Evolutionary conservation across 2,888 invertebrate genomes (phyloP).

Genomic region (Plebejus anna): DNA sequence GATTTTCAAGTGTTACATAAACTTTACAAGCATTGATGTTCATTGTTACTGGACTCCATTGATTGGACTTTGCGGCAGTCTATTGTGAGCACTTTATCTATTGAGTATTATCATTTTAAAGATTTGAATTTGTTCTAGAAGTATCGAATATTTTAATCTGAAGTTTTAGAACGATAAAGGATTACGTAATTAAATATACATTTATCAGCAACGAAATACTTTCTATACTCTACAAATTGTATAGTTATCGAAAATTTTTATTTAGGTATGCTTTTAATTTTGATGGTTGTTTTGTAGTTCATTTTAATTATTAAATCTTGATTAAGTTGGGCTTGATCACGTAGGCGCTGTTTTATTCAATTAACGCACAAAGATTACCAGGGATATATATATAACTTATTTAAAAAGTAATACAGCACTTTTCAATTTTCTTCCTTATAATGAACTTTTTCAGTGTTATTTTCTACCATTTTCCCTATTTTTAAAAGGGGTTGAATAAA

Average conservation of each 20-base stretch:
- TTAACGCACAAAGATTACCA: neutral
- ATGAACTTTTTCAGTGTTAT: no score
- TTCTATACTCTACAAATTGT: no score
- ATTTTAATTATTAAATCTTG: neutral
- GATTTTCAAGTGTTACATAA: slow-evolving; percentile 25
- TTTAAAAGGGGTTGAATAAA: no score
- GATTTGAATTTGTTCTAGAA: neutral
- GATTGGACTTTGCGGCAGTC: slow-evolving; percentile 15
- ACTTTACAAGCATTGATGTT: neutral
- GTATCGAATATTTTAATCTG: neutral
- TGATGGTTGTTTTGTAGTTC: neutral
- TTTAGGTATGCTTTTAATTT: neutral
- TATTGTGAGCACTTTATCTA: slow-evolving; percentile 10
- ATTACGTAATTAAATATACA: neutral
- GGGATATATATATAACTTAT: no score
- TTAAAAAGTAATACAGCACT: no score
- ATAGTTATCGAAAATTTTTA: no score
- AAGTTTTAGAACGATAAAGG: neutral
- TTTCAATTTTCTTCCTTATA: no score
- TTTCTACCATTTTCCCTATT: no score
- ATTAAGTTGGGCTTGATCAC: neutral
- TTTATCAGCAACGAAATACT: no score
- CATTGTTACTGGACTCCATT: slow-evolving; percentile 23
- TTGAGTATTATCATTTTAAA: neutral
- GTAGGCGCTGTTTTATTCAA: neutral